phyloP scores from a whole-genome alignment of 1,140 invertebrate genomes.

The Eufriesea mexicana region DNA sequence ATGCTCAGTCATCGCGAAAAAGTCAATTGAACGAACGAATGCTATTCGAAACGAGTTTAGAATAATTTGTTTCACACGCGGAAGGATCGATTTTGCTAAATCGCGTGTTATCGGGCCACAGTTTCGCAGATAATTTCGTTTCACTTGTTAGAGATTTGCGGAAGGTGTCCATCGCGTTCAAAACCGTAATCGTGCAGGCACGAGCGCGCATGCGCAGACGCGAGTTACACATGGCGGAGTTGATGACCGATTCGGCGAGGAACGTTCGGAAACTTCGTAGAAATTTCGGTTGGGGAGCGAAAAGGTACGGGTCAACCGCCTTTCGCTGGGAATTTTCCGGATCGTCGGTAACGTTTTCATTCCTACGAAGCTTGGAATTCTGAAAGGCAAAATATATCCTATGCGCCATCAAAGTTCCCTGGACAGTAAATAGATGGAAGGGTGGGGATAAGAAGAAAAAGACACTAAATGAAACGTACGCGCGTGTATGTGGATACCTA shows the following conservation, averaged over 20 bases:
- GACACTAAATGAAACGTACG: conserved; percentile 32
- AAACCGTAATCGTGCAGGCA: conserved; percentile 1
- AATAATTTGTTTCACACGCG: background rate
- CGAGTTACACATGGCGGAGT: conserved; percentile 19
- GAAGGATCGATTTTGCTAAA: conserved; percentile 13
- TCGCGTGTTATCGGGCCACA: background rate
- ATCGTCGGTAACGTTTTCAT: conserved; percentile 52
- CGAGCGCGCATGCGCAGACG: conserved; percentile 1
- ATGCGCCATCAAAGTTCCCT: conserved; percentile 49
- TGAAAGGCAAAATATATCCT: conserved; percentile 52
- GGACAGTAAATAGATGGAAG: conserved; percentile 50
- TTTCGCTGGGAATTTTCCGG: conserved; percentile 50
- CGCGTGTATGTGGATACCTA: background rate
- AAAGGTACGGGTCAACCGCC: conserved; percentile 53
- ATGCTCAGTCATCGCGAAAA: too few species aligned
- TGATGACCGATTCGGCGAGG: conserved; percentile 28
- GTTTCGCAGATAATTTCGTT: conserved; percentile 18
- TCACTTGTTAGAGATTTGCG: background rate
- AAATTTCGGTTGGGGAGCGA: conserved; percentile 45
- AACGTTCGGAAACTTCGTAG: conserved; percentile 52
- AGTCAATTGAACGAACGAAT: background rate
- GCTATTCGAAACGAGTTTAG: background rate
- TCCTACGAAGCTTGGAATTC: conserved; percentile 41
- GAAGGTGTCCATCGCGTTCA: background rate
- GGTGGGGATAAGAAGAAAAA: conserved; percentile 6